Percentiles rank a stretch among this genome's conserved stretches.
Conservation (phyloP, 2,113 vertebrate species). For the Amazona vittata region DNA sequence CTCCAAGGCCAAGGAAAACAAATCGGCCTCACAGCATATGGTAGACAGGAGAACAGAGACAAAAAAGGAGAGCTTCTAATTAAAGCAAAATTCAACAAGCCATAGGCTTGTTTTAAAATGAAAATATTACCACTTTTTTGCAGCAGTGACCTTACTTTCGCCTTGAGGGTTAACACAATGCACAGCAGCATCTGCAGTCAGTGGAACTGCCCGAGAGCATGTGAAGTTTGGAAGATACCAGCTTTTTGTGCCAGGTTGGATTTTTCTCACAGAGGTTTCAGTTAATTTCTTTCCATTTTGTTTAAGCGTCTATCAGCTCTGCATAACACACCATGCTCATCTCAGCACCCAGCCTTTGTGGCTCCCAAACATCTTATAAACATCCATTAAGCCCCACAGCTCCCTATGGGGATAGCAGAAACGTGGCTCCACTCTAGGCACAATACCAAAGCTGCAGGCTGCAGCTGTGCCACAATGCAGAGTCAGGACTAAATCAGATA, state of each 20-base stretch:
- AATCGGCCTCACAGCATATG: background rate
- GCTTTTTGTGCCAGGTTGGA: background rate
- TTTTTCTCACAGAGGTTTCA: background rate
- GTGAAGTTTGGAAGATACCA: background rate
- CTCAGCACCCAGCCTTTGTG: background rate
- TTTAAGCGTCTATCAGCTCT: background rate
- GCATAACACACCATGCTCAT: background rate
- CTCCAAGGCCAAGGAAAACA: conserved; percentile 33
- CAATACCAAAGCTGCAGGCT: background rate
- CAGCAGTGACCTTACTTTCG: conserved; percentile 34
- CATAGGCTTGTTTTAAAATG: conserved; percentile 29
- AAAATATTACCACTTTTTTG: conserved; percentile 37
- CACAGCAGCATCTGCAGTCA: conserved; percentile 6
- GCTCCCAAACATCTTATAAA: background rate
- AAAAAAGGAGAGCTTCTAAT: background rate
- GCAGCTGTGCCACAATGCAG: background rate
- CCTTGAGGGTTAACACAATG: conserved; percentile 36
- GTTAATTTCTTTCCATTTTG: background rate
- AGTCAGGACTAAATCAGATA: background rate
- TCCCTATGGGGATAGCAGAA: background rate
- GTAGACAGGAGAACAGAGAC: background rate
- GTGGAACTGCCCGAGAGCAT: background rate
- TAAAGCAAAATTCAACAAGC: conserved; percentile 42
- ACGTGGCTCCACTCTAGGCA: background rate
- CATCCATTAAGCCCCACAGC: background rate